phyloP scores from a whole-genome alignment of 1,140 invertebrate species.

The Chlorops oryzae region DNA sequence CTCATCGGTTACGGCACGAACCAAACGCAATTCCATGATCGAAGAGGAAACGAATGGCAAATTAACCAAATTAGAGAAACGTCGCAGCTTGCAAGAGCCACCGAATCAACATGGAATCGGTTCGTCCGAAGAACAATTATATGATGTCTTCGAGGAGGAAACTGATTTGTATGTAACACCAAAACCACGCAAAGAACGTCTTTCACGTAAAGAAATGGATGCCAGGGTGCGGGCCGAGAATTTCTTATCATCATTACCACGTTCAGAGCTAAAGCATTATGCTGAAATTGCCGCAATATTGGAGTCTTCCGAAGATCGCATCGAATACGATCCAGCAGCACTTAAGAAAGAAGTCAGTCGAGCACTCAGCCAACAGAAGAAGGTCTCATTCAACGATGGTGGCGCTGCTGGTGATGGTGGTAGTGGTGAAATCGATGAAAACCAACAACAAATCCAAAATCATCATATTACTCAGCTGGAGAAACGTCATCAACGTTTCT shows the following conservation, averaged over 20 bases:
- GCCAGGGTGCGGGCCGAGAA: conserved; percentile 39
- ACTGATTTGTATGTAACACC: conserved; percentile 51
- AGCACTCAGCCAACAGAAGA: conserved; percentile 60
- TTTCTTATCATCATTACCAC: conserved; percentile 39
- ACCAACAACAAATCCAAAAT: conserved; percentile 23
- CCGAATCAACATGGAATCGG: conserved; percentile 59
- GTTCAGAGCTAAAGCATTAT: conserved; percentile 46
- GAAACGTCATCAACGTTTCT: conserved; percentile 38
- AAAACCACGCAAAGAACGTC: conserved; percentile 49
- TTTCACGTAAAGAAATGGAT: conserved; percentile 50
- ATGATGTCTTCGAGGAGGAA: conserved; percentile 56
- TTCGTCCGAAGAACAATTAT: conserved; percentile 48
- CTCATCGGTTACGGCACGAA: conserved; percentile 42
- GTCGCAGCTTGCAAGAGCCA: conserved; percentile 65
- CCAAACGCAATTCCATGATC: conserved; percentile 74
- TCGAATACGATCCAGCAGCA: conserved; percentile 61
- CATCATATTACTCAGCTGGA: conserved; percentile 22
- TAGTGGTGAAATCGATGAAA: conserved; percentile 48
- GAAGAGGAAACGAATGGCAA: conserved; percentile 58
- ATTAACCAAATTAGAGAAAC: conserved; percentile 56
- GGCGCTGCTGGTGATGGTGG: conserved; percentile 24
- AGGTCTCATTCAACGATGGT: conserved; percentile 53
- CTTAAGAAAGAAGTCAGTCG: conserved; percentile 61
- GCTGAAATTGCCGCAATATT: conserved; percentile 58
- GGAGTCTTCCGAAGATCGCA: conserved; percentile 59